phyloP scores from a whole-genome alignment of 2,888 invertebrate genomes.

The Drosophila peninsularis region DNA sequence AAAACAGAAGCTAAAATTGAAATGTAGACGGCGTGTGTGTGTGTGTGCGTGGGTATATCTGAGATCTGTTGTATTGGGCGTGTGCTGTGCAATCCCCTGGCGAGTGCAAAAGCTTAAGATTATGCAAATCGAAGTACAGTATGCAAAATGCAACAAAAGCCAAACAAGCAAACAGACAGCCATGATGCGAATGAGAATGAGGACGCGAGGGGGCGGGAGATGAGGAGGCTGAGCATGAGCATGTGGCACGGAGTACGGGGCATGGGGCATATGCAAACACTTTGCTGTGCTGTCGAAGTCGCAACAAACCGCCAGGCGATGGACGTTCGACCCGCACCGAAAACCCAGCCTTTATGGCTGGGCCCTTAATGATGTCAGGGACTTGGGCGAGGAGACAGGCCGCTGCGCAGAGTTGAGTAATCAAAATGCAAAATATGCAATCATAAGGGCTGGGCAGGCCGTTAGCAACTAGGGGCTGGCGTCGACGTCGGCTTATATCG shows the following conservation, averaged over 20 bases:
- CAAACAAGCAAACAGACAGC: constrained; percentile 38
- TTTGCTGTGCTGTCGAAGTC: constrained; percentile 14
- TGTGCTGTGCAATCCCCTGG: constrained; percentile 56
- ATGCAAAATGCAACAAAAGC: constrained; percentile 76
- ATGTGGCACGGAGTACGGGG: too few species aligned
- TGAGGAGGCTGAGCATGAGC: neutral
- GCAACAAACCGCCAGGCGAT: neutral
- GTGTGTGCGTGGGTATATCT: neutral
- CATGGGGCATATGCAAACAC: constrained; percentile 33
- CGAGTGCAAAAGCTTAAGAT: constrained; percentile 73
- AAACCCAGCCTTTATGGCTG: constrained; percentile 21
- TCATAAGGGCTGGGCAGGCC: constrained; percentile 2
- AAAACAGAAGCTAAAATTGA: constrained; percentile 33
- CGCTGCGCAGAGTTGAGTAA: constrained; percentile 33
- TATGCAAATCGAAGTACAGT: constrained; percentile 74
- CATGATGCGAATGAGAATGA: constrained; percentile 15
- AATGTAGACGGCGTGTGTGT: constrained; percentile 27
- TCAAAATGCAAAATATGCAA: constrained; percentile 66
- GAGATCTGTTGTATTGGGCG: constrained; percentile 27
- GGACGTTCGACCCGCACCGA: neutral
- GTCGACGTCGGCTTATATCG: neutral
- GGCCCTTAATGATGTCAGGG: constrained; percentile 69
- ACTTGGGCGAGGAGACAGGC: constrained; percentile 36
- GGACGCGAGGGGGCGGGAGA: neutral
- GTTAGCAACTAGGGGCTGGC: neutral